phyloP scores from a whole-genome alignment of 23 tunicate genomes.

The Ascidia mentula region DNA sequence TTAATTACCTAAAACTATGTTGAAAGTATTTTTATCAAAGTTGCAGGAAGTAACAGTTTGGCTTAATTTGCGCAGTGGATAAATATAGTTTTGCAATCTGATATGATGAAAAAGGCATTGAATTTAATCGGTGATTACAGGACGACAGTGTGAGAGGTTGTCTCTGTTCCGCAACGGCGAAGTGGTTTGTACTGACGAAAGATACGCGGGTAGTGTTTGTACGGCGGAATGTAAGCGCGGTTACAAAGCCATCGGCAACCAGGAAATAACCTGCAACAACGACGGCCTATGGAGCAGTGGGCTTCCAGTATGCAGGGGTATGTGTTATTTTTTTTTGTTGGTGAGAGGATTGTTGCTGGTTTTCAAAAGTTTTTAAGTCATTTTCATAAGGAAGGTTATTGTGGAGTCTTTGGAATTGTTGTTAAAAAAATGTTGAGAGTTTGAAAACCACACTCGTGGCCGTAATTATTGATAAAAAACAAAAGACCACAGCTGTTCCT shows the following conservation, averaged over 20 bases:
- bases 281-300: slow-evolving; percentile 49
- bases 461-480: too few relatives aligned
- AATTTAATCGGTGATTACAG: slow-evolving; percentile 21
- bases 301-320: slow-evolving; percentile 48
- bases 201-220: slow-evolving; percentile 53
- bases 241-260: slow-evolving; percentile 17
- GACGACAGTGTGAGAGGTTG: slow-evolving; percentile 23
- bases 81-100: too few relatives aligned
- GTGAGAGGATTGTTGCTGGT: background rate
- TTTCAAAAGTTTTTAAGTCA: too few relatives aligned
- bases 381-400: too few relatives aligned
- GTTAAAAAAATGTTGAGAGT: background rate
- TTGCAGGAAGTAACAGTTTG: too few relatives aligned
- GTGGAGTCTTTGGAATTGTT: background rate
- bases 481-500: too few relatives aligned
- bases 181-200: slow-evolving; percentile 41
- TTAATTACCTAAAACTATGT: too few relatives aligned
- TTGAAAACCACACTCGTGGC: too few relatives aligned
- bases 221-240: slow-evolving; percentile 56
- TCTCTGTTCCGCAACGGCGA: slow-evolving; percentile 16
- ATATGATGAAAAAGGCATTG: too few relatives aligned
- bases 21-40: too few relatives aligned
- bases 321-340: background rate
- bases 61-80: too few relatives aligned
- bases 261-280: slow-evolving; percentile 11